phyloP scores from a whole-genome alignment of 2,888 invertebrate species.

The Lasioglossum marginatum region DNA sequence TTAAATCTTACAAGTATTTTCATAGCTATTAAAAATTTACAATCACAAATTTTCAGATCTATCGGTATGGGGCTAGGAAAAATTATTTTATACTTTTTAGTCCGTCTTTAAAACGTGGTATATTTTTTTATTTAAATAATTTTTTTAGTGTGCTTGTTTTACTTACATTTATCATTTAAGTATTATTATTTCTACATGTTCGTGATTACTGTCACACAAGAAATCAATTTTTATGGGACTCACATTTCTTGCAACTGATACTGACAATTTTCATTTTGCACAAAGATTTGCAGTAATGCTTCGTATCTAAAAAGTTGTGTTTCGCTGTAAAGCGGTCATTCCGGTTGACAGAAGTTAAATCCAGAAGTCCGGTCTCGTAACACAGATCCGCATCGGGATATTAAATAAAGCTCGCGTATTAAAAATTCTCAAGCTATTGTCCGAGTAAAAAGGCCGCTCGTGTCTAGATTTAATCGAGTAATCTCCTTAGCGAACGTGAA shows the following conservation, averaged over 20 bases:
- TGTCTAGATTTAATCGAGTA: conserved; percentile 71
- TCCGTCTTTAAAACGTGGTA: too few species aligned
- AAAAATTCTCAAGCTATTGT: neutral
- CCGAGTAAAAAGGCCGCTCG: conserved; percentile 18
- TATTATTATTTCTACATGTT: neutral
- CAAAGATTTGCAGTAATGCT: neutral
- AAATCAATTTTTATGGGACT: neutral
- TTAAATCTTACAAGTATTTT: too few species aligned
- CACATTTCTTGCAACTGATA: neutral
- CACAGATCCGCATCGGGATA: neutral
- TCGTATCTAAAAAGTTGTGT: neutral
- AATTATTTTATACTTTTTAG: too few species aligned
- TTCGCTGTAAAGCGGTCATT: neutral
- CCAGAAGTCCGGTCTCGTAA: neutral
- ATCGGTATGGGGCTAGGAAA: too few species aligned
- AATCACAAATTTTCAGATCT: too few species aligned
- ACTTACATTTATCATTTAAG: neutral
- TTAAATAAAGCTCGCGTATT: neutral
- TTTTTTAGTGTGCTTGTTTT: neutral
- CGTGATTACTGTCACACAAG: neutral
- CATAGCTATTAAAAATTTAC: too few species aligned
- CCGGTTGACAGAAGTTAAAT: neutral
- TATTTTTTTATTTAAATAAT: too few species aligned
- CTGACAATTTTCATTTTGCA: neutral
- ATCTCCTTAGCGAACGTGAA: conserved; percentile 67